Conservation (phyloP, 53 echinoderm and acorn worm genomes). For the Henricia sp. region DNA sequence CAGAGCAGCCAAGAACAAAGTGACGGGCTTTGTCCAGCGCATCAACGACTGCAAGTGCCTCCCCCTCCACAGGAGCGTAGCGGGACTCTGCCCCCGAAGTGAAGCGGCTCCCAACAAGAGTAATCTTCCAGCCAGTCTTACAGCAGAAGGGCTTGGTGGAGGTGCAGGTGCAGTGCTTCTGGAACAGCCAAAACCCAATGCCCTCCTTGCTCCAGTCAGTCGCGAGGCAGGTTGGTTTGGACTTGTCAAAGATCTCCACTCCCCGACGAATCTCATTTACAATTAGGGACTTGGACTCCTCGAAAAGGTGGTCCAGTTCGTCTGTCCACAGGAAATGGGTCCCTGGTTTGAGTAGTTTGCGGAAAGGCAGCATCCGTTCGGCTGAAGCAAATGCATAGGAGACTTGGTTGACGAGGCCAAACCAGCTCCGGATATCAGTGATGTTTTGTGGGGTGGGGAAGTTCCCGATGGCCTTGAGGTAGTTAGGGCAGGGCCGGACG, state of each 20-base stretch:
- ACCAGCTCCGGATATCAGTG: slow-evolving; percentile 52
- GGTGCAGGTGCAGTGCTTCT: background rate
- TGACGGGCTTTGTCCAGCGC: slow-evolving; percentile 51
- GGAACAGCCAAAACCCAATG: background rate
- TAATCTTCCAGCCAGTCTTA: slow-evolving; percentile 20
- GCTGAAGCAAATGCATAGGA: slow-evolving; percentile 39
- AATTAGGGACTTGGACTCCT: slow-evolving; percentile 41
- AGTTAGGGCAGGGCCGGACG: slow-evolving; percentile 55
- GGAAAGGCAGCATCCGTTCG: slow-evolving; percentile 56
- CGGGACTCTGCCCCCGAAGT: slow-evolving; percentile 41
- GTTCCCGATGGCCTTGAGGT: slow-evolving; percentile 47
- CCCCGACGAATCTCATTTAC: slow-evolving; percentile 45
- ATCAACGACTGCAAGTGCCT: slow-evolving; percentile 57
- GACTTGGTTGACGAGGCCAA: slow-evolving; percentile 51
- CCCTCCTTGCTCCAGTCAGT: slow-evolving; percentile 14
- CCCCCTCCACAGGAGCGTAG: no score
- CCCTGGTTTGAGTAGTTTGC: slow-evolving; percentile 39
- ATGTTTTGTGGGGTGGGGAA: slow-evolving; percentile 57
- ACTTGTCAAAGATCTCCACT: no score
- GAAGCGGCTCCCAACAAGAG: slow-evolving; percentile 37
- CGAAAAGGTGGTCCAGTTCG: slow-evolving; percentile 47
- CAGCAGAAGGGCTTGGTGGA: slow-evolving; percentile 12
- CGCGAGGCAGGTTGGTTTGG: background rate
- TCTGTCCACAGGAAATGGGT: slow-evolving; percentile 45
- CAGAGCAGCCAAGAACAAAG: slow-evolving; percentile 59